Base-by-base conservation (phyloP, 2,797 vertebrate species). In the Phoeniculus purpureus region DNA sequence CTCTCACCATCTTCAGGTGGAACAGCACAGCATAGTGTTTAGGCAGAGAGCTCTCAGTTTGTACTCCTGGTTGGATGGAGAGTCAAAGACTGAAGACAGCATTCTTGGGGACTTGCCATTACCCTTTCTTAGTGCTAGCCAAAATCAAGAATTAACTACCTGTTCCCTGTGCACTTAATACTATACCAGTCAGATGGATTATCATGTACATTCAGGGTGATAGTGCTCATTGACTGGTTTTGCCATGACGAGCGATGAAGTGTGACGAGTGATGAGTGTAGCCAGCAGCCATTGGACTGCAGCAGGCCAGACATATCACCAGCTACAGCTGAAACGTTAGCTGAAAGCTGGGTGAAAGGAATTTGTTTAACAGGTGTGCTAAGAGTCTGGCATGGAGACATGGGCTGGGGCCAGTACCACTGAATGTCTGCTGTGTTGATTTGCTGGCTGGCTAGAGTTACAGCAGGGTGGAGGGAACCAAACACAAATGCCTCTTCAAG, bases 351-450 rank as follows among this genome's bases (percentile, higher is more conserved):
- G 85, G 93, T 93, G 94, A 95, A 96, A 96, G 84, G 90, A 97
- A 97, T 97, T 88, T 94, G 68, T 96, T 95, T 95, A 97, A 95
- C 97, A 97, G 96, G 97, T 97, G 97, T 97, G 95, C 93, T 40
- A 79, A 80, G 93, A 96, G 91, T 93, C 96, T 97, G 96, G 96
- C 96, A 97, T 15, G 14, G 94, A 86, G 20, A 48, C 15, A 85
- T 97, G 96, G 93, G 90, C 54, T 79, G 34, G 26, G 55, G 93
- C 96, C 97, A 97, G 95, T 92, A 78, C 92, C 94, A 92, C 91
- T 85, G 95, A 98, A 96, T 93, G 91, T 95, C 87, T 96, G 96
- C 96, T 95, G 61, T 95, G 94, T 96, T 97, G 93, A 95, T 87
- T 97, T 4, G 14, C 80, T 74, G 34, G 81, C 92, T 84, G 89